Conservation (phyloP, 1,140 invertebrate genomes). For the Euwallacea similis region DNA sequence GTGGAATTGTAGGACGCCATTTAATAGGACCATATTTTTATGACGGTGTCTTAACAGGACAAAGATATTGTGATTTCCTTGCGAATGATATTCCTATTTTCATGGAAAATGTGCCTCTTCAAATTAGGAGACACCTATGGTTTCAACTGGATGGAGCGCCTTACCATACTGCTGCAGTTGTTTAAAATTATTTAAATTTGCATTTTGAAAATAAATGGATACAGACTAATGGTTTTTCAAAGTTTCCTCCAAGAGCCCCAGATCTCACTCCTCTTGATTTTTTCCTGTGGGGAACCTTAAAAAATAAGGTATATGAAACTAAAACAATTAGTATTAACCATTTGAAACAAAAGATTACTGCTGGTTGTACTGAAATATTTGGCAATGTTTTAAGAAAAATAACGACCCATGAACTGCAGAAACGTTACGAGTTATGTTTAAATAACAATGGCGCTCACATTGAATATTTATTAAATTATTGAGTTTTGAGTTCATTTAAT, state of each 20-base stretch:
- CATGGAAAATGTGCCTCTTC: conserved; percentile 15
- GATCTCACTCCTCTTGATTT: conserved; percentile 17
- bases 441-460: no score
- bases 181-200: conserved; percentile 19
- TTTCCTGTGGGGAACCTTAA: conserved; percentile 10
- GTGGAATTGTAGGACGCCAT: conserved; percentile 19
- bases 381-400: conserved; percentile 2
- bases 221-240: conserved; percentile 9
- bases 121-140: conserved; percentile 3
- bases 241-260: conserved; percentile 8
- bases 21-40: conserved; percentile 17
- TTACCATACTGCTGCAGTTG: conserved; percentile 10
- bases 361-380: no score
- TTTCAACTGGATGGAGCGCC: conserved; percentile 5
- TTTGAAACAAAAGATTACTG: no score
- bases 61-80: conserved; percentile 15
- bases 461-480: no score
- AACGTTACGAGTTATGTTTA: no score
- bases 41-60: conserved; percentile 1
- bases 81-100: conserved; percentile 11
- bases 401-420: no score
- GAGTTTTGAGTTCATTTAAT: no score
- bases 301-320: no score
- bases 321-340: no score
- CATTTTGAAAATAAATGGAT: no score